A percentile compares a stretch with the other conserved stretches of the same genome.
Conservation (phyloP, 2,888 invertebrate species). For the Drosophila kuntzei region DNA sequence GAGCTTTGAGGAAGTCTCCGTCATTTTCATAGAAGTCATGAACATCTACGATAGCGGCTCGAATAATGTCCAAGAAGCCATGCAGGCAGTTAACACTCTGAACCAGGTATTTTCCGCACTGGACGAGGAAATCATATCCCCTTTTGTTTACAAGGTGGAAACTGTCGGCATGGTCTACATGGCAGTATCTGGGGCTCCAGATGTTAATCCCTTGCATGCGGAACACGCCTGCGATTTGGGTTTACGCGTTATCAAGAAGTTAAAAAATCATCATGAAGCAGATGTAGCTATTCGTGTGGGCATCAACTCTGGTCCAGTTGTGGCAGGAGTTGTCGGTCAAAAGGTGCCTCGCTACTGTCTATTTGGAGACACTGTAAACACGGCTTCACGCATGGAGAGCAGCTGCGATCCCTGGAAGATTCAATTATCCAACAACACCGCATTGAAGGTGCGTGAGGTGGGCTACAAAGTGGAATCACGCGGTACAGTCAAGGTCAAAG, state of each 20-base stretch:
- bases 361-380: constrained; percentile 96
- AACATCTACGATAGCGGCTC: constrained; percentile 82
- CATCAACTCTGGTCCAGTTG: constrained; percentile 94
- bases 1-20: constrained; percentile 86
- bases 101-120: constrained; percentile 94
- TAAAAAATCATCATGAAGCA: constrained; percentile 88
- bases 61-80: constrained; percentile 86
- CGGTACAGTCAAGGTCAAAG: constrained; percentile 93
- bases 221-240: constrained; percentile 92
- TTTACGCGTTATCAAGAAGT: constrained; percentile 90
- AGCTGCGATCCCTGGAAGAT: constrained; percentile 89
- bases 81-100: constrained; percentile 93
- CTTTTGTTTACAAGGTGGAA: constrained; percentile 96
- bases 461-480: constrained; percentile 90
- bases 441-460: constrained; percentile 88
- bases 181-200: constrained; percentile 96
- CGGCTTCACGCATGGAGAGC: constrained; percentile 95
- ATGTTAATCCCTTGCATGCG: constrained; percentile 90
- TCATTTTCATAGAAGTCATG: constrained; percentile 84
- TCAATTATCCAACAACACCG: constrained; percentile 91
- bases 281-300: constrained; percentile 88
- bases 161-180: constrained; percentile 97
- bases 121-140: constrained; percentile 93
- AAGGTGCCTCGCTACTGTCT: constrained; percentile 95
- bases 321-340: constrained; percentile 94